These are phyloP conservation scores for Sitobion miscanthi DNA, from an alignment of 1,140 invertebrate species.

Conservation along the genomic window DNA sequence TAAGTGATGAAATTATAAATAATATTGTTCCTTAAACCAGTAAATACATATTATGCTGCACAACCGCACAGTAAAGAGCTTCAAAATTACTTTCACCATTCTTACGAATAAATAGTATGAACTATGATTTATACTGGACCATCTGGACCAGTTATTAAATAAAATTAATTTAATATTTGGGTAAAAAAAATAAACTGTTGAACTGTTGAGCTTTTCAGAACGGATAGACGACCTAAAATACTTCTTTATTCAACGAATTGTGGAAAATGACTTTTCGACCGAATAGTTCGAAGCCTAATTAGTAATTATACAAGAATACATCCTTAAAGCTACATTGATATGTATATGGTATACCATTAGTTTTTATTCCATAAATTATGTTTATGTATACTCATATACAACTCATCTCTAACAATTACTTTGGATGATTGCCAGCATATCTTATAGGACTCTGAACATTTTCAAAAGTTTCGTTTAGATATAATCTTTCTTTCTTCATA, in stretches of 20 bases:
- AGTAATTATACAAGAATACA: not conserved
- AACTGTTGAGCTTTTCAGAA: not conserved
- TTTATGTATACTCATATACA: not conserved
- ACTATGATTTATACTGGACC: no score
- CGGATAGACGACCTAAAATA: not conserved
- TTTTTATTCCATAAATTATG: no score
- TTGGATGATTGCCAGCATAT: not conserved
- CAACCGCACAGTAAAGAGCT: not conserved
- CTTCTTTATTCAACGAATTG: not conserved
- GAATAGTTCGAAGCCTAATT: not conserved
- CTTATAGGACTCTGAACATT: not conserved
- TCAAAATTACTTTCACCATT: not conserved
- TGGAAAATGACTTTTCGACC: not conserved
- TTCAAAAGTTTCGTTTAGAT: not conserved
- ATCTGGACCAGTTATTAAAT: not conserved
- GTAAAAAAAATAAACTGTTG: not conserved
- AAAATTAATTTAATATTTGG: not conserved
- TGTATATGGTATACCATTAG: not conserved
- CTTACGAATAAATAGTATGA: not conserved
- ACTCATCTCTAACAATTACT: not conserved
- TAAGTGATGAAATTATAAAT: not conserved
- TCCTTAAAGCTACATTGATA: not conserved
- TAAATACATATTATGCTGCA: not conserved
- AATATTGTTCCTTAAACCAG: not conserved
- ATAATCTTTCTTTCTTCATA: not conserved